Percentiles rank a stretch among this genome's conserved stretches.
Conservation (phyloP, 2,797 vertebrate species). For the Eulemur coronatus region DNA sequence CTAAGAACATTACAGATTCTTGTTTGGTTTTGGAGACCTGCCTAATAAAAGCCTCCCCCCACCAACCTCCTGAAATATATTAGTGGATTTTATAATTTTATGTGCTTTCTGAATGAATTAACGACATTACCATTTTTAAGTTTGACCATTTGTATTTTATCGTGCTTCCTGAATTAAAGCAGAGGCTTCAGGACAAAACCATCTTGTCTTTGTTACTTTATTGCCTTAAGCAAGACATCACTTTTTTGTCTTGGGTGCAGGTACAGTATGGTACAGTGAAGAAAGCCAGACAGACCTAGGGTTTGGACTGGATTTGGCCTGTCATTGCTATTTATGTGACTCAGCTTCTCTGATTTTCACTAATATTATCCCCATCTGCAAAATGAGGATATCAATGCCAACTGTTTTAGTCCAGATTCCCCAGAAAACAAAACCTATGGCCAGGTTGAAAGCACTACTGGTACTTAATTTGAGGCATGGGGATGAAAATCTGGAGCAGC, state of each 20-base stretch:
- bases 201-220: not conserved
- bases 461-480: not conserved
- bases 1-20: constrained; percentile 38
- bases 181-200: not conserved
- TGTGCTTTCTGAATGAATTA: constrained; percentile 19
- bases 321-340: not conserved
- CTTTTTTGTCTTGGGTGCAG: not conserved
- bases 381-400: not conserved
- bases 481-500: not conserved
- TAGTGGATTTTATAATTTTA: constrained; percentile 21
- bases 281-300: not conserved
- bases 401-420: not conserved
- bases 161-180: not conserved
- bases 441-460: not conserved
- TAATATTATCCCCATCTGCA: not conserved
- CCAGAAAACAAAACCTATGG: not conserved
- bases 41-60: constrained; percentile 12
- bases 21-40: constrained; percentile 49
- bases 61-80: not conserved
- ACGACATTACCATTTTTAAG: constrained; percentile 20
- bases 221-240: not conserved
- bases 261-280: not conserved
- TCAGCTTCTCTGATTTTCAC: not conserved
- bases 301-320: not conserved
- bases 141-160: not conserved